Evolutionary conservation across 1,140 invertebrate species (phyloP).

Genomic region (Nasonia vitripennis): DNA sequence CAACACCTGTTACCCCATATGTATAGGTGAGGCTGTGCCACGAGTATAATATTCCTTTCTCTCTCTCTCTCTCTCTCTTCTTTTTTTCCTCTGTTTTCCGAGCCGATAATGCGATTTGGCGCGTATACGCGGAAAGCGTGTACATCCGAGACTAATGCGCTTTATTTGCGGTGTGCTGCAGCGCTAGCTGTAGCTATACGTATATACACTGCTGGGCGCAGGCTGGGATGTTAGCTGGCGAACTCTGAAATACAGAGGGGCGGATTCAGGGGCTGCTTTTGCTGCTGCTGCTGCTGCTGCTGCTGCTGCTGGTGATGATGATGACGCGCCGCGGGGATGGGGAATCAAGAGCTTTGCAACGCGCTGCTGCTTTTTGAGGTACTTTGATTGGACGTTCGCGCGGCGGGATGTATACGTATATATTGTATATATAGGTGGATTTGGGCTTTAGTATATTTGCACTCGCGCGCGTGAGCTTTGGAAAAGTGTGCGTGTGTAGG

Average conservation of each 20-base stretch:
- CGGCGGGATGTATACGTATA: too few relatives aligned
- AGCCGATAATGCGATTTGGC: constrained; percentile 43
- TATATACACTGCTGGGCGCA: background rate
- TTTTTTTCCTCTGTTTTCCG: background rate
- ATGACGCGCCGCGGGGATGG: background rate
- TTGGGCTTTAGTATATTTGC: background rate
- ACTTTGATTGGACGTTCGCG: background rate
- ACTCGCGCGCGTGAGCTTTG: too few relatives aligned
- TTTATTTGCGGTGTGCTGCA: constrained; percentile 21
- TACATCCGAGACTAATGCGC: constrained; percentile 6
- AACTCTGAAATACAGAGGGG: too few relatives aligned
- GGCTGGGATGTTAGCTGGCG: background rate
- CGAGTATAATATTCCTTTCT: constrained; percentile 39
- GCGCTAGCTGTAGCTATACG: too few relatives aligned
- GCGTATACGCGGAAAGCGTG: background rate
- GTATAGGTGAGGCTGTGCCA: constrained; percentile 54
- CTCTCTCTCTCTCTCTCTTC: background rate
- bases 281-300: background rate
- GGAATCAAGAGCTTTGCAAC: background rate
- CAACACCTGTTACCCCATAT: constrained; percentile 68
- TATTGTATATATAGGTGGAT: background rate
- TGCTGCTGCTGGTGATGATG: background rate
- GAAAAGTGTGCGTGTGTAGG: too few relatives aligned
- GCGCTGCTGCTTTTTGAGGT: background rate
- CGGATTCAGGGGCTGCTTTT: too few relatives aligned